Evolutionary conservation across 2,797 vertebrate species (phyloP).

Genomic region (Hylomyscus alleni): DNA sequence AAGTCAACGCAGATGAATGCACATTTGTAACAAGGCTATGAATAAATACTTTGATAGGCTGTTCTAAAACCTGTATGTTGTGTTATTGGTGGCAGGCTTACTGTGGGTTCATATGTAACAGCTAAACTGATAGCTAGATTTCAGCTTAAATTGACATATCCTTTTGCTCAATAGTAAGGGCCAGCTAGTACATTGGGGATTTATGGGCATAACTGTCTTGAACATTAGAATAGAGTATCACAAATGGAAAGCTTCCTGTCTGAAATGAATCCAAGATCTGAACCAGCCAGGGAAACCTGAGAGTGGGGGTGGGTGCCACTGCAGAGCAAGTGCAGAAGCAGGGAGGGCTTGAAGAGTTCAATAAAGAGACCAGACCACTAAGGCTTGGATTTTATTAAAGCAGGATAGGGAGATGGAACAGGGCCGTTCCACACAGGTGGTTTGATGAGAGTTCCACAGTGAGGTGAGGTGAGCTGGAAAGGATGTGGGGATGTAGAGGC

Average conservation of each 20-base stretch:
- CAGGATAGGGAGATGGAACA: not conserved
- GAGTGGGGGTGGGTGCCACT: not conserved
- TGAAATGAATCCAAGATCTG: not conserved
- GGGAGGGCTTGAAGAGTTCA: not conserved
- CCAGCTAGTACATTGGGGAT: not conserved
- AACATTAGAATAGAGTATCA: not conserved
- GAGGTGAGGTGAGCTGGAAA: not conserved
- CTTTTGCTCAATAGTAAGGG: conserved; percentile 5
- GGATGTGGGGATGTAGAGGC: not conserved
- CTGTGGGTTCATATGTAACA: not conserved
- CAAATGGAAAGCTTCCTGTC: not conserved
- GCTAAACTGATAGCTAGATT: not conserved
- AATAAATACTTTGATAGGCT: conserved; percentile 68
- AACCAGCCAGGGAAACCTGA: not conserved
- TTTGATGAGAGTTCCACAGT: not conserved
- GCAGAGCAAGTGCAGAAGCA: not conserved
- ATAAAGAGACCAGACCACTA: conserved; percentile 10
- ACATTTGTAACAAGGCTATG: not conserved
- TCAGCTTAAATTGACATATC: not conserved
- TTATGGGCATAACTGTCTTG: not conserved
- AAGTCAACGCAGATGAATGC: not conserved
- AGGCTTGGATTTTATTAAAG: conserved; percentile 44
- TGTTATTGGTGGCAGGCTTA: not conserved
- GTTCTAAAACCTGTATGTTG: not conserved
- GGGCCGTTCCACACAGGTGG: not conserved